Evolutionary conservation across 2,113 vertebrate species (phyloP).

Genomic region (Pangasianodon gigas): DNA sequence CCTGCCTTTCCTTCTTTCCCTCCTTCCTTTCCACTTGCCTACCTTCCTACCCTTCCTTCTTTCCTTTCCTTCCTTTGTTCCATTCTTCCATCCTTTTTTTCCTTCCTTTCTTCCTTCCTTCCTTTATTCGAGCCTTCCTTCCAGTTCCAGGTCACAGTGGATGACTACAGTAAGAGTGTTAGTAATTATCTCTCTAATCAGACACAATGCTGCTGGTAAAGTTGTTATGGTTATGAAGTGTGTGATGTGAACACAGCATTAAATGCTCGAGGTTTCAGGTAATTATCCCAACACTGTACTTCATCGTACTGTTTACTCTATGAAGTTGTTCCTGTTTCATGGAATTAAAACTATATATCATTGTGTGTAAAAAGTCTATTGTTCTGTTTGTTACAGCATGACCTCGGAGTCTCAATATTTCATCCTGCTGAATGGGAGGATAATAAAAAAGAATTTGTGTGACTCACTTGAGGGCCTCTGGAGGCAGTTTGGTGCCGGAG

Average conservation of each 20-base stretch:
- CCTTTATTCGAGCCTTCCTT: background rate
- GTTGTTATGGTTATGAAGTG: too few relatives aligned
- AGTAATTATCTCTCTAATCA: too few relatives aligned
- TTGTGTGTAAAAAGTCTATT: background rate
- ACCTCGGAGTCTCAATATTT: background rate
- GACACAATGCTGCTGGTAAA: too few relatives aligned
- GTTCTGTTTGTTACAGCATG: background rate
- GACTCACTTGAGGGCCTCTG: constrained; percentile 95
- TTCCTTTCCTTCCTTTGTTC: background rate
- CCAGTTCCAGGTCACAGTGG: background rate
- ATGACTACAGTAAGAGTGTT: too few relatives aligned
- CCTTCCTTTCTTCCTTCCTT: background rate
- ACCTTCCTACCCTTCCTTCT: background rate
- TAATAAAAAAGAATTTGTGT: background rate
- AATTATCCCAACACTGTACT: background rate
- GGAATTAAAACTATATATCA: background rate
- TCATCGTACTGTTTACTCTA: background rate
- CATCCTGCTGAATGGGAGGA: background rate
- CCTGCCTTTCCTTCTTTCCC: background rate
- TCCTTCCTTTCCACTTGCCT: background rate
- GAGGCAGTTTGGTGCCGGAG: constrained; percentile 88
- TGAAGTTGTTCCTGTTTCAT: background rate
- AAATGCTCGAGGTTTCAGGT: background rate
- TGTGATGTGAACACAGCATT: too few relatives aligned
- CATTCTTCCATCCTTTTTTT: background rate